Conservation (phyloP, 1,140 invertebrate species). For the Coptotermes formosanus region DNA sequence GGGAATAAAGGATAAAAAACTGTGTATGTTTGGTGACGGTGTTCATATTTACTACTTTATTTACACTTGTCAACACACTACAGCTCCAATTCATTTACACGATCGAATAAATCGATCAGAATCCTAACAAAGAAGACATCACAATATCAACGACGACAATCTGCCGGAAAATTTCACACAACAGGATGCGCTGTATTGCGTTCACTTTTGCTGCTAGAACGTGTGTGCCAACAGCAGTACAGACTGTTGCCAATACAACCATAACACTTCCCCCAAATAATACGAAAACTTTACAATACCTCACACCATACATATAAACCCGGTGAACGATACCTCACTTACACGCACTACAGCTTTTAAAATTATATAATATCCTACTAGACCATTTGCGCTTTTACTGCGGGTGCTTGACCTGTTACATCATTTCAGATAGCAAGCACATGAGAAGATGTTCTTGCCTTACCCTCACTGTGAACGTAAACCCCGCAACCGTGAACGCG, state of each 20-base stretch:
- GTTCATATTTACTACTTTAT: not conserved
- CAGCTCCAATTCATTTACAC: not conserved
- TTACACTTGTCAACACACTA: not conserved
- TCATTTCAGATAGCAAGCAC: no score
- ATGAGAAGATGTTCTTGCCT: no score
- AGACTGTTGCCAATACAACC: not conserved
- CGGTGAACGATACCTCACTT: no score
- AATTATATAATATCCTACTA: no score
- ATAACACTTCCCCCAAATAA: not conserved
- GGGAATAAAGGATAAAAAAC: not conserved
- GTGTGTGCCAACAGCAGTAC: not conserved
- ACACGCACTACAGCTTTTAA: no score
- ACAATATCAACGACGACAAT: not conserved
- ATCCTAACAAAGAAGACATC: not conserved
- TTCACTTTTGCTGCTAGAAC: not conserved
- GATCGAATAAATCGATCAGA: not conserved
- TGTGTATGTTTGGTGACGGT: not conserved
- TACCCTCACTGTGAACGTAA: no score
- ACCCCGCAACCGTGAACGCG: no score
- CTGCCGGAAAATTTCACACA: not conserved
- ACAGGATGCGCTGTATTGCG: not conserved
- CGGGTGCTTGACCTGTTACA: no score
- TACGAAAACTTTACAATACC: not conserved
- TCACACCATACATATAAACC: no score
- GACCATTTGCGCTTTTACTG: no score